Evolutionary conservation across 2,113 vertebrate species (phyloP), one percentile per base, ranked within the genome.

Genomic region (Lonchura striata): DNA sequence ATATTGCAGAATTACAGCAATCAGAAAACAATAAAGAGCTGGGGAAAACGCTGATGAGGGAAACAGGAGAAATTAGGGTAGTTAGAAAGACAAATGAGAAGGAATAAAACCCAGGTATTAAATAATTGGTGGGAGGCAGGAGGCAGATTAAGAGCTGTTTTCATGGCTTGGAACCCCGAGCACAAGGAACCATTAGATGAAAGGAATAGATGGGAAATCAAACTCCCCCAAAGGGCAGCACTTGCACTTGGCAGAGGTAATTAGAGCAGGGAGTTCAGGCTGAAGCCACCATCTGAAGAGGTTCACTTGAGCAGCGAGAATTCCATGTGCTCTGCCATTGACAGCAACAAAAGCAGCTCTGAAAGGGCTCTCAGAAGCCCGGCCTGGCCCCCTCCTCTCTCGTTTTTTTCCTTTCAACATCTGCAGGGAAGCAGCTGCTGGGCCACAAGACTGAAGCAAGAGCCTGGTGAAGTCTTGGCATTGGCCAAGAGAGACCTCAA

Each of bases 11-110:
- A 95, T 94, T 95, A 87, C 56, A 76, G 94, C 86, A 94, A 95
- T 95, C 95, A 95, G 91, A 94, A 94, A 97, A 91, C 88, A 94
- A 95, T 94, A 90, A 96, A 95, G 87, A 91, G 93, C 93, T 60
- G 19, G 70, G 65, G 91, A 92, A 95, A 95, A 94, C 1, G 74
- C 94, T 96, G 94, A 95, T 95, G 93, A 84, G 93, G 93, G 86
- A 79, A 77, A 76, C 28, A 42, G 11, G 87, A 91, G 84, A 89
- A 91, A 96, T 92, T 44, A 92, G 89, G 65, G 75, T 92, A 68
- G 74, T 95, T 92, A 95, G 88, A 84, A 94, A 96, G 92, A 94
- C 65, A 91, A 93, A 94, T 52, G 76, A 90, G 94, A 37, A 81
- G 71, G 64, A 95, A 90, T 93, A 88, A 94, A 96, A 90, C 28